Evolutionary conservation across 2,888 invertebrate genomes (phyloP), one percentile per base, ranked within the genome.

Genomic region (Orgyia antiqua): DNA sequence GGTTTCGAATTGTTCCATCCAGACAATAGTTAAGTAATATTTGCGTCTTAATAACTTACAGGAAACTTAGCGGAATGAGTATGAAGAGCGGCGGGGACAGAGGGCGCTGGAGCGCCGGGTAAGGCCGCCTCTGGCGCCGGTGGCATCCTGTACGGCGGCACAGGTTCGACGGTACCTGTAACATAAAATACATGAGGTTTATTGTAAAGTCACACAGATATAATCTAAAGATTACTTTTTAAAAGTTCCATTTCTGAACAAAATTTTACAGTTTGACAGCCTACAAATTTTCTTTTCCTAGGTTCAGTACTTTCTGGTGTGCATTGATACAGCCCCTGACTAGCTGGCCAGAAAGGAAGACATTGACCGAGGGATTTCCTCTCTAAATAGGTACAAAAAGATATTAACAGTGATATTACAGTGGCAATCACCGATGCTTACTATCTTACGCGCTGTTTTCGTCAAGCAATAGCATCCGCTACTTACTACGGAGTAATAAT

Each of bases 61-160:
- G 93, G 93, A 78, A 93, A 93, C 70, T 93, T 93, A 52, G 89
- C 92, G 51, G 93, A 93, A 72, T 93, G 93, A 13, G 93, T 93
- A 68, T 93, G 92, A 10, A 93, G 83, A 41, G 80, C 88, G 21
- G 79, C 67, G 27, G 71, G 67, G 9, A 67, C 47, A 32, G 78
- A 54, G 23, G 88, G 87, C 43, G 88, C 83, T 32, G 87, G 89
- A 6, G 88, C 84, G 31, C 87, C 84, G 44, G 87, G 79, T 56
- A 88, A 78, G 53, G 89, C 88, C 44, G 88, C 88, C 66, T 88
- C 88, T 42, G 90, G 88, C 41, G 90, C 89, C 41, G 91, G 91
- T 48, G 91, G 91, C 91, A 91, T 91, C 71, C 90, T 90, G 84
- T 91, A 91, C 41, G 63, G 90, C 71, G 66, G 91, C 30, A 76